Base-by-base conservation (phyloP, 2,797 vertebrate species). In the Aeoliscus strigatus region DNA sequence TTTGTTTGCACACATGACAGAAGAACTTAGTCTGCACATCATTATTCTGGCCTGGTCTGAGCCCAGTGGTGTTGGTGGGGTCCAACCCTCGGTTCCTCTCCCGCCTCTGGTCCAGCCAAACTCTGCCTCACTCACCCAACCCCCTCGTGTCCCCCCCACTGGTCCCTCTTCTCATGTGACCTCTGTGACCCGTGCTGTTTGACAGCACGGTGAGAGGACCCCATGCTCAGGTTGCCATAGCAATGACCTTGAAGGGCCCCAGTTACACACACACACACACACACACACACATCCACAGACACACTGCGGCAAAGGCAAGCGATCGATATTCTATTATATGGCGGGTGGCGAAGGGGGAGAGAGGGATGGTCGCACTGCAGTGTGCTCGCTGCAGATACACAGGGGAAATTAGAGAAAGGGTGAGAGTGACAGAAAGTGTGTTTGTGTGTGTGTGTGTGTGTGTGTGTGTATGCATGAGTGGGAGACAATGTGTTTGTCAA, bases 291-390 rank as follows among this genome's bases (percentile, higher is more conserved):
- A 28, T 47, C 49, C 58, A 65, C 61, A 44, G 49, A 62, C 70
- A 72, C 75, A 86, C 83, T 88, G 88, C 85, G 75, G 85, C 85
- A 85, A 77, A 80, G 80, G 73, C 73, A 28, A 73, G 69, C 82
- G 79, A 88, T 90, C 89, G 85, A 90, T 90, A 89, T 85, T 88
- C 83, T 85, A 89, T 89, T 90, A 87, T 86, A 85, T 52, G 62
- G 69, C 63, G 77, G 81, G 83, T 70, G 80, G 81, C n/a, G 61
- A 59, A 44, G 46, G 29, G 43, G 55, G 58, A 8, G 63, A 41
- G 69, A 38, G 53, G 18, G 62, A 51, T 50, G 63, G 80, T 74
- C 52, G 68, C 80, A 85, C 77, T 87, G 88, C 87, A 84, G 85
- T 71, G 84, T 82, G 81, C 78, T 75, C 76, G 72, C 73, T 80